A percentile compares a stretch with the other conserved stretches of the same genome.
Evolutionary conservation across 2,888 invertebrate genomes (phyloP).

Genomic region (Oxyscelio sp.): DNA sequence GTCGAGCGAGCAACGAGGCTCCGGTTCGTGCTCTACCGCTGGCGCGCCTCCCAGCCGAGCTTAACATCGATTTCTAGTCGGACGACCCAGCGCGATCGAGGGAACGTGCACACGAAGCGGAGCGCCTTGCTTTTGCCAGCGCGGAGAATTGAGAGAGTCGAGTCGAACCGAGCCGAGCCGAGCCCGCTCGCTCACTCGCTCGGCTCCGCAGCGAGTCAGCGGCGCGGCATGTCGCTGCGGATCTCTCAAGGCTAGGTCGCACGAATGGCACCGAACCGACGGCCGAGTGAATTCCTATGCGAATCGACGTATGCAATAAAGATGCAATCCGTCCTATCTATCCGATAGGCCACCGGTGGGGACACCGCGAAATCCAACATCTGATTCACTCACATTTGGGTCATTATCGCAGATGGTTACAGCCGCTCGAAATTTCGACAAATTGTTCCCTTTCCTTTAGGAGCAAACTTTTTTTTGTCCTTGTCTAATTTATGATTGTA

Average conservation of each 20-base stretch:
- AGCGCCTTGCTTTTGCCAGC: constrained; percentile 53
- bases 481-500: too few relatives aligned
- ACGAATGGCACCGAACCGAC: constrained; percentile 69
- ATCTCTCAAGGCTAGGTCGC: constrained; percentile 76
- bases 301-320: constrained; percentile 76
- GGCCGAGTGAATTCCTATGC: constrained; percentile 74
- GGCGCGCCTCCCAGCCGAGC: constrained; percentile 81
- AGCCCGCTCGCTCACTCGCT: constrained; percentile 34
- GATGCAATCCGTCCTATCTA: constrained; percentile 71
- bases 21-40: constrained; percentile 78
- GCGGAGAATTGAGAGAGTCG: constrained; percentile 36
- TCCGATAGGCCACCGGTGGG: constrained; percentile 50
- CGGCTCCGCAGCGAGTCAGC: constrained; percentile 46
- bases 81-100: constrained; percentile 80
- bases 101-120: constrained; percentile 58
- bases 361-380: constrained; percentile 20
- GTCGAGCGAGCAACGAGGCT: constrained; percentile 63
- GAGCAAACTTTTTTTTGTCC: too few relatives aligned
- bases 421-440: background rate
- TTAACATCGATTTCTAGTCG: constrained; percentile 87
- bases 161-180: constrained; percentile 60
- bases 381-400: constrained; percentile 11
- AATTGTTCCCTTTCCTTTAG: background rate
- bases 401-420: constrained; percentile 7
- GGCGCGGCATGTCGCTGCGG: constrained; percentile 69